Conservation (phyloP, 2,113 vertebrate species). For the Ophiodon elongatus region DNA sequence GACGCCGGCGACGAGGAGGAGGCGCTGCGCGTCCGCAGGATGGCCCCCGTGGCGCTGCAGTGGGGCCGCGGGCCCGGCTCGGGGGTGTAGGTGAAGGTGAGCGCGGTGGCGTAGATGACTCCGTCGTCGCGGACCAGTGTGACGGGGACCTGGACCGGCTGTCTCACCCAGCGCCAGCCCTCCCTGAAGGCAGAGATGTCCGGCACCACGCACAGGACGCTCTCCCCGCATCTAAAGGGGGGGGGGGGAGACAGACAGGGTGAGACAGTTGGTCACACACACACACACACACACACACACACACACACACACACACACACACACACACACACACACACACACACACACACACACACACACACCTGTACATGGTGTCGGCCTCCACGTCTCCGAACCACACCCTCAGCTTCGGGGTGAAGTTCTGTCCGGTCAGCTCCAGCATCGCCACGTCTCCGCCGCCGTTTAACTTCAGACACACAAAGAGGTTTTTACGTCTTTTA, state of each 20-base stretch:
- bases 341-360: neutral
- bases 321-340: no score
- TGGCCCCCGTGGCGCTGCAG: conserved; percentile 95
- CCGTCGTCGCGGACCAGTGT: conserved; percentile 96
- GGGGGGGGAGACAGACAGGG: neutral
- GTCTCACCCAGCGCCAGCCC: conserved; percentile 97
- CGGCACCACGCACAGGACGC: conserved; percentile 96
- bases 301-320: neutral
- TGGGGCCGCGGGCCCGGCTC: conserved; percentile 96
- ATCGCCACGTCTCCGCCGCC: conserved; percentile 97
- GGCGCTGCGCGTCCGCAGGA: conserved; percentile 90
- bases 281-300: neutral
- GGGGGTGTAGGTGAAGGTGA: conserved; percentile 98
- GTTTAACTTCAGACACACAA: conserved; percentile 86
- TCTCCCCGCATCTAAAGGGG: conserved; percentile 91
- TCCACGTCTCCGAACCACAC: conserved; percentile 99
- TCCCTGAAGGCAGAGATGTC: conserved; percentile 98
- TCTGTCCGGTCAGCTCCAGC: conserved; percentile 98
- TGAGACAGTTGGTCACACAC: neutral
- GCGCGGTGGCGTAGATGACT: conserved; percentile 96
- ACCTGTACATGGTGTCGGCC: conserved; percentile 99
- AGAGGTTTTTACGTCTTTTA: neutral
- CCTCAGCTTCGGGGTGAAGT: conserved; percentile 96
- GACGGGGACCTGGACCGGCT: conserved; percentile 97
- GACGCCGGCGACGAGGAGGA: conserved; percentile 90